phyloP scores from a whole-genome alignment of 2,113 vertebrate genomes.

The Onychorhynchus coronatus region DNA sequence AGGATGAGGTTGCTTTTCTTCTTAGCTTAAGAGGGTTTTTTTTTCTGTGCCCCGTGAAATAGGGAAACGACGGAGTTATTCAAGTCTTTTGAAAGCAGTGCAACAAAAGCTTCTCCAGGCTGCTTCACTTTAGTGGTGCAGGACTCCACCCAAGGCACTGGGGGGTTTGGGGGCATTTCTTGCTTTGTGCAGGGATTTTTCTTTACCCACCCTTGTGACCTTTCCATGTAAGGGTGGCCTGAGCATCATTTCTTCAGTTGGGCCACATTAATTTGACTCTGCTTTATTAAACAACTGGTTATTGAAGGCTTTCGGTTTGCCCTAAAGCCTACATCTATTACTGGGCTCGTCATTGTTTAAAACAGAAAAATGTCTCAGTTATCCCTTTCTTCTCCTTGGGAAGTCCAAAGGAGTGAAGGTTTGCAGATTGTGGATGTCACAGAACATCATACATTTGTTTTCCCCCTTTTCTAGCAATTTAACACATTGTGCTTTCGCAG shows the following conservation, averaged over 20 bases:
- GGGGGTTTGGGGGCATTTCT: background rate
- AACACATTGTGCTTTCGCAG: slow-evolving; percentile 17
- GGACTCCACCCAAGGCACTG: background rate
- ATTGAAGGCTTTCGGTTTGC: background rate
- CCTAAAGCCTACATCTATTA: background rate
- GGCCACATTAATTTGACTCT: background rate
- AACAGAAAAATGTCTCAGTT: background rate
- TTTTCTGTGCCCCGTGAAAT: background rate
- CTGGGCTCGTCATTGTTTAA: background rate
- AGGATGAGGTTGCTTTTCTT: background rate
- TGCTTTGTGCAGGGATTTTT: background rate
- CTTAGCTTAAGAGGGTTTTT: background rate
- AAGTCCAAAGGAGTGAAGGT: slow-evolving; percentile 54
- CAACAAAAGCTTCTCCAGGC: slow-evolving; percentile 5
- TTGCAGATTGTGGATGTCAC: slow-evolving; percentile 58
- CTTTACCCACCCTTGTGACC: background rate
- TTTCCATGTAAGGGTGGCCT: background rate
- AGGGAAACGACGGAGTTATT: background rate
- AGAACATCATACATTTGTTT: slow-evolving; percentile 48
- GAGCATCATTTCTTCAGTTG: background rate
- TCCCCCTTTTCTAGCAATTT: slow-evolving; percentile 19
- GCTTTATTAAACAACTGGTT: background rate
- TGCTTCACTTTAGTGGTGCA: background rate
- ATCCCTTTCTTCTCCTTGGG: slow-evolving; percentile 57
- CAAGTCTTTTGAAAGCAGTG: background rate